Conservation (phyloP, 2,113 vertebrate genomes). For the Dermatemys mawii region DNA sequence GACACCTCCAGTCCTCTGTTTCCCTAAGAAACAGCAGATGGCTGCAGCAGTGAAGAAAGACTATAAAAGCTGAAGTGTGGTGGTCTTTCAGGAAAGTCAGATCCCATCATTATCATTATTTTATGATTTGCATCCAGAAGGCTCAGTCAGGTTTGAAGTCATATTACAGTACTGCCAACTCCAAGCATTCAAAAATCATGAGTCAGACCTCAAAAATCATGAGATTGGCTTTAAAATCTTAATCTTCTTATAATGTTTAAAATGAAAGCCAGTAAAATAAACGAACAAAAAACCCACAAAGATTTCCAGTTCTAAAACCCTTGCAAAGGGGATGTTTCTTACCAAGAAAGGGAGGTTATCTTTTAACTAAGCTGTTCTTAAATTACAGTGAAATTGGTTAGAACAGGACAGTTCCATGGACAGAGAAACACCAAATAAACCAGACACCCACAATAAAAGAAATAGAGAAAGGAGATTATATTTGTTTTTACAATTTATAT, state of each 20-base stretch:
- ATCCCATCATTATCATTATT: neutral
- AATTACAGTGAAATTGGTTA: neutral
- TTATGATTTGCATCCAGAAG: neutral
- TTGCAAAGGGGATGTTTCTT: rapidly evolving
- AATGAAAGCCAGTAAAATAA: neutral
- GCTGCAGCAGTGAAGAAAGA: neutral
- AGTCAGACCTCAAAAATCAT: neutral
- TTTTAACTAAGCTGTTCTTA: rapidly evolving
- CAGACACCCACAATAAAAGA: rapidly evolving
- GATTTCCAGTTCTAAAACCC: neutral
- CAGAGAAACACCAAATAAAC: rapidly evolving
- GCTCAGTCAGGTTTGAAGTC: neutral
- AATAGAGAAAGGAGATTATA: rapidly evolving
- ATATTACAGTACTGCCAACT: neutral
- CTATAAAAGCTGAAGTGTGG: rapidly evolving
- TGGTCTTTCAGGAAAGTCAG: neutral
- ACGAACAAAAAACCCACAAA: neutral
- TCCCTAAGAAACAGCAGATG: neutral
- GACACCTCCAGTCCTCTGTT: neutral
- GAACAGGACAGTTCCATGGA: rapidly evolving
- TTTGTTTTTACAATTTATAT: neutral
- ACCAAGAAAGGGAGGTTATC: rapidly evolving
- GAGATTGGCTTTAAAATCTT: neutral
- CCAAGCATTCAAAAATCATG: neutral
- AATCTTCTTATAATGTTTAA: neutral